A percentile compares a stretch with the other conserved stretches of the same genome.
These are phyloP conservation scores for Pogonus chalceus DNA, from an alignment of 1,140 invertebrate species.

Conservation along the genomic window DNA sequence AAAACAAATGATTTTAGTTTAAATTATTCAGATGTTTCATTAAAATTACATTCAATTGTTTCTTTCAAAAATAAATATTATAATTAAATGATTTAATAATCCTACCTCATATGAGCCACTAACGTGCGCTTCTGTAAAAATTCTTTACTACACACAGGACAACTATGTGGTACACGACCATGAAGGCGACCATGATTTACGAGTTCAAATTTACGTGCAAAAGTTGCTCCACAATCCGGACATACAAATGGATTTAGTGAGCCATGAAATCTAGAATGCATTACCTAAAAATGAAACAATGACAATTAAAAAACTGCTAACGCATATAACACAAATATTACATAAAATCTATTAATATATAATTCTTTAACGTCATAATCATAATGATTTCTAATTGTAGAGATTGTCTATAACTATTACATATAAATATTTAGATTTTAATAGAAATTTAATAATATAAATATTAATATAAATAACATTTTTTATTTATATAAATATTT, in stretches of 20 bases:
- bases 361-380: too few relatives aligned
- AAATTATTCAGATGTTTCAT: too few relatives aligned
- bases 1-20: too few relatives aligned
- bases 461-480: too few relatives aligned
- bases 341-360: too few relatives aligned
- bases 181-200: constrained; percentile 72
- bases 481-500: too few relatives aligned
- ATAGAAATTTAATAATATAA: too few relatives aligned
- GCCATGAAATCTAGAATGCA: constrained; percentile 74
- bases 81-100: not conserved
- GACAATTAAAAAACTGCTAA: constrained; percentile 14
- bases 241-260: constrained; percentile 72
- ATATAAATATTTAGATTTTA: too few relatives aligned
- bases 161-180: constrained; percentile 68
- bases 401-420: too few relatives aligned
- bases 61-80: too few relatives aligned
- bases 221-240: constrained; percentile 70
- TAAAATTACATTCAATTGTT: too few relatives aligned
- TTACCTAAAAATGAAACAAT: constrained; percentile 34
- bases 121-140: constrained; percentile 73
- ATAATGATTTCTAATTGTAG: too few relatives aligned
- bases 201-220: constrained; percentile 72
- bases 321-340: constrained; percentile 25
- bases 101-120: constrained; percentile 61
- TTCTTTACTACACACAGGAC: constrained; percentile 70